phyloP scores from a whole-genome alignment of 2,113 vertebrate genomes.

The Cairina moschata region DNA sequence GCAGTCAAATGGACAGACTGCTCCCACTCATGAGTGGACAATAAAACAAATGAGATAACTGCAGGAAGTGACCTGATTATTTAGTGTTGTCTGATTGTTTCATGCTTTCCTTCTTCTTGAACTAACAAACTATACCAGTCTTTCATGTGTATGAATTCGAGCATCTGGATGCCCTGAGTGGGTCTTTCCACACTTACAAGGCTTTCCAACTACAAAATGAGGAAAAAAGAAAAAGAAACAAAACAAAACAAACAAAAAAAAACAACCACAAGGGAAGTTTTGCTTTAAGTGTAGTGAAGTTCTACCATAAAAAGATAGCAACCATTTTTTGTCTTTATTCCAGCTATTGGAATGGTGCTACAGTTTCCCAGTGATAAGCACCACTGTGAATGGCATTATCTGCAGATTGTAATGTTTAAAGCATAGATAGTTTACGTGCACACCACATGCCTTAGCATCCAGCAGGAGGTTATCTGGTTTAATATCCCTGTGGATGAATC shows the following conservation, averaged over 20 bases:
- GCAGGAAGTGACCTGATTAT: neutral
- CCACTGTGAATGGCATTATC: neutral
- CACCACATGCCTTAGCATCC: slow-evolving; percentile 87
- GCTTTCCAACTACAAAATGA: neutral
- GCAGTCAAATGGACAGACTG: neutral
- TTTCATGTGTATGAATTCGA: neutral
- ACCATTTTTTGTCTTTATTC: neutral
- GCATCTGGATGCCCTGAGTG: neutral
- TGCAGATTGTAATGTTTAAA: neutral
- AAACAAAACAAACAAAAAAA: neutral
- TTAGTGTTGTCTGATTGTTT: neutral
- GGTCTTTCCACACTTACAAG: neutral
- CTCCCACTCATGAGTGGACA: neutral
- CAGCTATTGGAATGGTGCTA: neutral
- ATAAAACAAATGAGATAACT: neutral
- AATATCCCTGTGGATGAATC: slow-evolving; percentile 98
- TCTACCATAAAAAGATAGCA: neutral
- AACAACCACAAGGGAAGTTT: neutral
- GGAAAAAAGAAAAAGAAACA: neutral
- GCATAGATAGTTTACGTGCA: neutral
- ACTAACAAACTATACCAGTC: neutral
- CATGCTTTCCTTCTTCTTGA: neutral
- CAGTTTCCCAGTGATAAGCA: neutral
- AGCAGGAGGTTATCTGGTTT: slow-evolving; percentile 97
- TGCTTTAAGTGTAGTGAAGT: neutral